phyloP scores from a whole-genome alignment of 2,113 vertebrate species.

The Ptilorrhoa leucosticta region DNA sequence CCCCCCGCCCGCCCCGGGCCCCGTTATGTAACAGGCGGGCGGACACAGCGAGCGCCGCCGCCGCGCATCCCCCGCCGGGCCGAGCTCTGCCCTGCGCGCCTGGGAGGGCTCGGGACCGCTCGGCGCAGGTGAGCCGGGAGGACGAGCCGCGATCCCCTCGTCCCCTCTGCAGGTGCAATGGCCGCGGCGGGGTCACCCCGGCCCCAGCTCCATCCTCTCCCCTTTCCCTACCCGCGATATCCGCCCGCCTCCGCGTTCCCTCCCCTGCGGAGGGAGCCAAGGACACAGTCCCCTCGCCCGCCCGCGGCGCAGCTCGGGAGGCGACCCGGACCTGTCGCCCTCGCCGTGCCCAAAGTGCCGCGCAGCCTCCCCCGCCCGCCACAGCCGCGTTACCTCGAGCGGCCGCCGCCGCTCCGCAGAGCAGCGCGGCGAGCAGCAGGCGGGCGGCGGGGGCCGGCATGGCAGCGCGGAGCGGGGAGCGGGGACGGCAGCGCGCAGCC shows the following conservation, averaged over 20 bases:
- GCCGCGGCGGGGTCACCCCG: neutral
- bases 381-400: constrained; percentile 55
- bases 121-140: neutral
- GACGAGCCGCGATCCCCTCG: neutral
- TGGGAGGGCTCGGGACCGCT: neutral
- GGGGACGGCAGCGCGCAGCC: neutral
- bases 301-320: neutral
- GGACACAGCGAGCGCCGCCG: neutral
- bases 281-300: neutral
- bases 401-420: constrained; percentile 54
- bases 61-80: neutral
- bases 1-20: neutral
- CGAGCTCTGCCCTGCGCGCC: neutral
- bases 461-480: neutral
- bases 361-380: neutral
- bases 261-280: neutral
- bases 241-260: neutral
- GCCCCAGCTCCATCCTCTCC: neutral
- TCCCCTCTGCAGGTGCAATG: neutral
- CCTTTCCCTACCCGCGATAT: neutral
- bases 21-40: constrained; percentile 15
- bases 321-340: neutral
- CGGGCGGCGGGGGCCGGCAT: constrained; percentile 20
- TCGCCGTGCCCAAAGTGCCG: neutral
- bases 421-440: constrained; percentile 66